phyloP scores from a whole-genome alignment of 92 coral and sea anemone species.

The Actinostola sp. region DNA sequence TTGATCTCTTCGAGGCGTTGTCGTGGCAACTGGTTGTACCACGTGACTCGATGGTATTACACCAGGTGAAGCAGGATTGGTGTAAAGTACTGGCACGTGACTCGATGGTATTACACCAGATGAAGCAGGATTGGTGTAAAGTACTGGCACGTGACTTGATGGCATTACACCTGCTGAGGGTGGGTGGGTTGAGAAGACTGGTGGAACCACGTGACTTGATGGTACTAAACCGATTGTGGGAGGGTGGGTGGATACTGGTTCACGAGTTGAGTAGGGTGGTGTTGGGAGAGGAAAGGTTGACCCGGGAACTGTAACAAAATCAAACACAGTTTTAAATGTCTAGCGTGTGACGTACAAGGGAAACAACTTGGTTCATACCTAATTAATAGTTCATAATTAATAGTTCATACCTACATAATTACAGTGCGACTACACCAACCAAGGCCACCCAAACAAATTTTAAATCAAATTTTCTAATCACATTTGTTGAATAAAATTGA shows the following conservation, averaged over 20 bases:
- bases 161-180: neutral
- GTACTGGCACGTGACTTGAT: slow-evolving; percentile 1
- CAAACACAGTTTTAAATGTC: neutral
- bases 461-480: too few relatives aligned
- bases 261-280: slow-evolving; percentile 13
- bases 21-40: slow-evolving; percentile 22
- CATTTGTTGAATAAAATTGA: too few relatives aligned
- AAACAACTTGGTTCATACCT: too few relatives aligned
- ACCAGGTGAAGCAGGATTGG: neutral
- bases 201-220: slow-evolving; percentile 17
- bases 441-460: too few relatives aligned
- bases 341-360: too few relatives aligned
- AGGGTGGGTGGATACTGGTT: slow-evolving; percentile 9
- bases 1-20: slow-evolving; percentile 17
- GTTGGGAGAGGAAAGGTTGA: slow-evolving; percentile 7
- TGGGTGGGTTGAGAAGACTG: neutral
- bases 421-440: too few relatives aligned
- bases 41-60: slow-evolving; percentile 13
- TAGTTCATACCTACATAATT: too few relatives aligned
- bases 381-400: too few relatives aligned
- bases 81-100: slow-evolving; percentile 23
- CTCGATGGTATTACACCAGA: slow-evolving; percentile 8
- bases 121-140: neutral
- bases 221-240: neutral
- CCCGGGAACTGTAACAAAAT: slow-evolving; percentile 11